Evolutionary conservation across 37 sponge, comb jelly and placozoan species (phyloP), one percentile per base, ranked within the genome.

Genomic region (Chondrosia reniformis): DNA sequence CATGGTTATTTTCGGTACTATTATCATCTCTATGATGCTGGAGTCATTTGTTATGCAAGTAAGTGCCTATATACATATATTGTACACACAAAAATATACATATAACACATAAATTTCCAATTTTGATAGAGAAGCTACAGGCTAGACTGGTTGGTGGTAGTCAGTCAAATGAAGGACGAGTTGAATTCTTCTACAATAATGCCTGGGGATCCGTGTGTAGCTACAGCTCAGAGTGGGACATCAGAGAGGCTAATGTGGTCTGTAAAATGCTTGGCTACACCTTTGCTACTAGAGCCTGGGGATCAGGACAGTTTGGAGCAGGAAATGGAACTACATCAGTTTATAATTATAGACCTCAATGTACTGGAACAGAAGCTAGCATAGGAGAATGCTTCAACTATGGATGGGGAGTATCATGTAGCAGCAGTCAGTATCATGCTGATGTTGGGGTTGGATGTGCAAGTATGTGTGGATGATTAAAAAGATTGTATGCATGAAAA

Each of bases 381-480:
- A 25, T 79, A 6, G 33, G 44, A 32, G 33, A 41, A 34, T 79
- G 80, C 52, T 65, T 43, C 5, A 24, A 42, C 21, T 27, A 40
- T 4, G 67, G 28, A 12, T 36, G 15, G 13, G 80, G 67, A n/a
- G n/a, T 10, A 10, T 54, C 30, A 8, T n/a, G n/a, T n/a, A 41
- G 55, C 54, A 67, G 80, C 28, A 30, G 37, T 3, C 80, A 79
- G 42, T 21, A 5, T 62, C 52, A 79, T n/a, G n/a, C n/a, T 17
- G 80, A 69, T 40, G 72, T 44, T 17, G 72, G 72, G 24, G 72
- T 69, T 24, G 44, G 12, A 25, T 69, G 72, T 34, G 36, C 39
- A 13, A 7, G 25, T 69, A 7, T n/a, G 41, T 28, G 52, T 49
- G n/a, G n/a, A n/a, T n/a, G n/a, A n/a, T n/a, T n/a, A n/a, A n/a